Evolutionary conservation across 2,888 invertebrate genomes (phyloP), one percentile per base, ranked within the genome.

Genomic region (Leucoptera coffeella): DNA sequence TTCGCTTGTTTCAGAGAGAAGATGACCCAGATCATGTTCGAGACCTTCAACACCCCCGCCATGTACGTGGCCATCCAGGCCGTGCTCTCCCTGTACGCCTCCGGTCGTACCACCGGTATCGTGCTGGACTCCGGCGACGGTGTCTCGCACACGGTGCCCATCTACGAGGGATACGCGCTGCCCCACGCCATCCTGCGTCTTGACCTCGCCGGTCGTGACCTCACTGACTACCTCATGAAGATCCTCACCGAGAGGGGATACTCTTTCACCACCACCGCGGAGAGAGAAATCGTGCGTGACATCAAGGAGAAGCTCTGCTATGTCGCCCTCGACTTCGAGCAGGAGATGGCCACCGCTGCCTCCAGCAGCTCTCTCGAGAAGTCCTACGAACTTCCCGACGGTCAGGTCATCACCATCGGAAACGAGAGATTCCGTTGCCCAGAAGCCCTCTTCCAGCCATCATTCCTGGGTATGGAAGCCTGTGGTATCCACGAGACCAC

Each of bases 41-140:
- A 90, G 65, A 89, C 89, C 29, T 90, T 90, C 79, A 89, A 89
- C 76, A 85, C 87, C 26, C 91, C 92, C 36, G 91, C 91, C 50
- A 90, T 91, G 89, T 92, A 91, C 67, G 90, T 92, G 37, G 90
- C 91, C 53, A 91, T 92, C 72, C 91, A 92, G 73, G 91, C 91
- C 44, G 91, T 91, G 41, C 78, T 92, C 35, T 91, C 91, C 22
- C 75, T 92, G 61, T 93, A 92, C 72, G 92, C 92, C 37, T 91
- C 91, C 53, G 92, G 93, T 75, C 88, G 92, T 80, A 93, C 92
- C 71, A 92, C 92, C 57, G 92, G 92, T 80, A 92, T 92, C 64
- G 93, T 94, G 36, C 74, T 93, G 51, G 93, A 94, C 73, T 91
- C 91, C 42, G 93, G 93, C 38, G 93, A 93, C 72, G 93, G 93